Conservation (phyloP, 2,888 invertebrate genomes). For the Catocala nupta region DNA sequence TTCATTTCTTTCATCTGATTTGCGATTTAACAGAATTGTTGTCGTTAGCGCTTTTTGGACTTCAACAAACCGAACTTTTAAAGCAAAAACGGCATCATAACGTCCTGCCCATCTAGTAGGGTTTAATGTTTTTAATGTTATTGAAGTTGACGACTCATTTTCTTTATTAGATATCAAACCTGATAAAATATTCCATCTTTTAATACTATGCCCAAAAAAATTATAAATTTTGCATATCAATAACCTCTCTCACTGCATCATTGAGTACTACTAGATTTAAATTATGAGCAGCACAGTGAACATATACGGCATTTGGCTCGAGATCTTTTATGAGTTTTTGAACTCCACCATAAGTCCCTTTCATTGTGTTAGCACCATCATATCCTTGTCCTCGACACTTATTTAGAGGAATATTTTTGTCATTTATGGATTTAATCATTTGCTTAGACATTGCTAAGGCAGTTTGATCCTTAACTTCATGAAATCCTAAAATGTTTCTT, state of each 20-base stretch:
- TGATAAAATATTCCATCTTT: constrained; percentile 35
- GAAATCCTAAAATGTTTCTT: no score
- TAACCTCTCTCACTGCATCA: constrained; percentile 31
- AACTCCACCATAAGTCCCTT: constrained; percentile 41
- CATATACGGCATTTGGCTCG: constrained; percentile 46
- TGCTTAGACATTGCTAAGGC: no score
- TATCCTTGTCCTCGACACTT: constrained; percentile 22
- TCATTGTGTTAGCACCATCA: constrained; percentile 28
- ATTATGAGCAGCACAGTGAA: constrained; percentile 39
- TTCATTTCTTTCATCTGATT: constrained; percentile 44
- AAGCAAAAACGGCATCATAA: constrained; percentile 29
- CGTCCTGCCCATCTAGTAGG: constrained; percentile 34
- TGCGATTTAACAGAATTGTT: constrained; percentile 41
- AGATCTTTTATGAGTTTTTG: constrained; percentile 50
- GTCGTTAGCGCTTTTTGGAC: constrained; percentile 36
- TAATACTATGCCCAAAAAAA: constrained; percentile 23
- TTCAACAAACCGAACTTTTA: constrained; percentile 38
- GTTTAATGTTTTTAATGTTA: constrained; percentile 33
- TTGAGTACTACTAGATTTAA: constrained; percentile 40
- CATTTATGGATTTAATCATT: constrained; percentile 27
- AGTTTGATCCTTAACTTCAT: no score
- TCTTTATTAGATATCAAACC: constrained; percentile 15
- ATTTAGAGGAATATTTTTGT: constrained; percentile 31
- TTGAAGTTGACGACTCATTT: constrained; percentile 18
- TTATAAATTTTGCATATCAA: constrained; percentile 3